Evolutionary conservation across 1,140 invertebrate genomes (phyloP), one percentile per base, ranked within the genome.

Genomic region (Diuraphis noxia): DNA sequence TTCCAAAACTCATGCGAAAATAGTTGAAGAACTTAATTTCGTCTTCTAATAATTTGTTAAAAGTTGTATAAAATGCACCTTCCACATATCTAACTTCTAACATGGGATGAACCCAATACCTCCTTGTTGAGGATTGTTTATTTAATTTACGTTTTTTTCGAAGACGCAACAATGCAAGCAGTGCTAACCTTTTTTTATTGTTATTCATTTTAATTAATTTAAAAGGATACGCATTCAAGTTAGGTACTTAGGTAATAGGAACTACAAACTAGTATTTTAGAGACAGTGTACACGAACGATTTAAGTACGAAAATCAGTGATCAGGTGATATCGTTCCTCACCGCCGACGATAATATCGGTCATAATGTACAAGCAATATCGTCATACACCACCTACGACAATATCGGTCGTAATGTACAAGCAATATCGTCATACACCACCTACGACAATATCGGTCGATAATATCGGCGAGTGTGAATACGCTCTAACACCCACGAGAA

Each of bases 1-100:
- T 56, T 56, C 52, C 23, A 56, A 56, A 56, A 56, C 52, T 56
- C 52, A 56, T 56, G 1, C 52, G 23, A 56, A 56, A 56, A 81
- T 81, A 81, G 77, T 34, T 81, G 38, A 81, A 81, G 21, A 34
- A 81, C n/a, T 81, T 81, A 19, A 81, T 81, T 81, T 81, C 77
- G 4, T 79, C 72, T 79, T 79, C 30, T 79, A 79, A 34, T 79
- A 79, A 79, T 79, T 79, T 79, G 72, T 79, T 79, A 79, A 79
- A 79, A 79, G 72, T 81, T 81, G n/a, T 81, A 81, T 81, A 81
- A 81, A 81, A 81, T 81, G 77, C 77, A 81, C 38, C 77, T 81
- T 38, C 38, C 77, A 81, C 77, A 81, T 38, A 81, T 81, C 38
- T 81, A 81, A 36, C 38, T 81, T 81, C 77, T 81, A 34, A 81